Conservation (phyloP, 37 sponge, comb jelly and placozoan species). For the Aplysina aerophoba region DNA sequence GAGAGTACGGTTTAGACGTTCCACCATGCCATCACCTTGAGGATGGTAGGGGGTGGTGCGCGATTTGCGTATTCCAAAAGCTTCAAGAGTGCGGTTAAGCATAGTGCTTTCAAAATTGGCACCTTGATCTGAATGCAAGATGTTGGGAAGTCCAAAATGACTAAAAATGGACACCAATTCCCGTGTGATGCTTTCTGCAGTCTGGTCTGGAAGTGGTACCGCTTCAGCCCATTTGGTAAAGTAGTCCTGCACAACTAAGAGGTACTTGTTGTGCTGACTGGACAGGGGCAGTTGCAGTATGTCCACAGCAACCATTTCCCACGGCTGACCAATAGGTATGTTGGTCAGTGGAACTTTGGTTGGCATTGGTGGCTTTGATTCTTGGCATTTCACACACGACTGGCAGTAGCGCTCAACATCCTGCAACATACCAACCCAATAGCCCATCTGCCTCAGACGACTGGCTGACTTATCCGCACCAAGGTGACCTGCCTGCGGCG, state of each 20-base stretch:
- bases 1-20: constrained; percentile 58
- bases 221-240: constrained; percentile 73
- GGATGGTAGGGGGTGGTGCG: constrained; percentile 60
- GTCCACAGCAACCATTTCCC: constrained; percentile 52
- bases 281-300: constrained; percentile 48
- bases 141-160: constrained; percentile 30
- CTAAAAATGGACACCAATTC: constrained; percentile 37
- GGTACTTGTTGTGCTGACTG: too few relatives aligned
- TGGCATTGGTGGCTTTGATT: constrained; percentile 19
- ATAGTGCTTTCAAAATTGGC: constrained; percentile 62
- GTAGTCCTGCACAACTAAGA: neutral
- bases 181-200: constrained; percentile 32
- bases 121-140: constrained; percentile 65
- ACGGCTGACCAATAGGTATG: constrained; percentile 30
- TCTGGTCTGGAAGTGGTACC: constrained; percentile 56
- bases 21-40: constrained; percentile 75
- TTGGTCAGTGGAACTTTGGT: constrained; percentile 23
- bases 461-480: constrained; percentile 56
- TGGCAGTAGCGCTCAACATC: too few relatives aligned
- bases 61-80: constrained; percentile 45
- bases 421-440: constrained; percentile 69
- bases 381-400: constrained; percentile 44
- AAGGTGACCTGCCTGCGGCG: constrained; percentile 44
- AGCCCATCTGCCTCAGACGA: constrained; percentile 23
- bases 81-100: constrained; percentile 31